Evolutionary conservation across 1,140 invertebrate genomes (phyloP), one percentile per base, ranked within the genome.

Genomic region (Pectinophora gossypiella): DNA sequence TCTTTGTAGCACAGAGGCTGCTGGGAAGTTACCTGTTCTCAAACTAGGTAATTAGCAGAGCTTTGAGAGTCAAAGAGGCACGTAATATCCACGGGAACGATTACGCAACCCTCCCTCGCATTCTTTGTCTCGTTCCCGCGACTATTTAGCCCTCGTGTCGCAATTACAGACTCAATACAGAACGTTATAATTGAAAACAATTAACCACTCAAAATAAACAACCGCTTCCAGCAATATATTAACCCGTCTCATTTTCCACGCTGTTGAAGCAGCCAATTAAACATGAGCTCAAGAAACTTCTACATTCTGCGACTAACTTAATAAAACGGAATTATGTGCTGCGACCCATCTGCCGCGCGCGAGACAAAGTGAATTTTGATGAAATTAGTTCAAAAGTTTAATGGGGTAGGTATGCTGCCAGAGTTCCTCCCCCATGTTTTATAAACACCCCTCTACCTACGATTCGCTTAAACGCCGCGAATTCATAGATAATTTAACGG

Each of bases 321-420:
- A 81, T 84, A 78, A 79, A 82, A 76, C 63, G 70, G 74, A 82
- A 79, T 82, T 80, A 80, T 72, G 64, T 74, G 59, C 78, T 72
- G 77, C 67, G 72, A 71, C 72, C 76, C 78, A 80, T 76, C 76
- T 82, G 76, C 68, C 66, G 62, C 56, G 56, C 50, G 67, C 64
- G 64, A 75, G 80, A 76, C 77, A 79, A 79, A 85, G 72, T 82
- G 75, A 82, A 79, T 73, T 82, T 80, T 82, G 70, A 80, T 75
- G 70, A 76, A 80, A 84, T 78, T 82, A 80, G 61, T 76, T 76
- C 59, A 56, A 59, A 84, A 32, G 65, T 85, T 85, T 80, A 80
- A 81, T 78, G 72, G 72, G 73, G 67, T 72, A 67, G 58, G 66
- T 61, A 7, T 68, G 65, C 63, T 59, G 38, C 6, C 38, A 19